Base-by-base conservation (phyloP, 2,888 invertebrate genomes). In the Druceiella hillmani region DNA sequence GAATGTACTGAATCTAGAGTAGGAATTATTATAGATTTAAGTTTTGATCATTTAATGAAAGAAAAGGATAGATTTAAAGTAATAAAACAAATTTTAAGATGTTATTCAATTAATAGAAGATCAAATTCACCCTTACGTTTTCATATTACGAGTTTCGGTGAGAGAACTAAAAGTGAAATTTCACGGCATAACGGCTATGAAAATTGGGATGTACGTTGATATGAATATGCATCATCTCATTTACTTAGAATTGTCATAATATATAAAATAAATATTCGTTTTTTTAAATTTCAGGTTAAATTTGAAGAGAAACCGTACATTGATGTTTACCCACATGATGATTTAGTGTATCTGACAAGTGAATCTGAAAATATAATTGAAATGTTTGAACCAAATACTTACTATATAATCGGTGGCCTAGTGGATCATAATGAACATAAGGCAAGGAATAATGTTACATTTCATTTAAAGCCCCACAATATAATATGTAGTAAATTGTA, bases 381-480 rank as follows among this genome's bases (percentile, higher is more conserved):
- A 38, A 61, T 63, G 35, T 71, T 94, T 52, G 83, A 88, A 50
- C 77, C 84, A 13, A 76, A 82, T 44, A 84, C 84, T 56, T 78
- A 83, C 29, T 99, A 98, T 56, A 81, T 99, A 33, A 97, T 99
- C 59, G 99, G 99, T 25, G 99, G 97, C 15, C 68, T 99, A 28
- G 94, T 99, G 0, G 99, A 99, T 67, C 98, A 99, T 59, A 99
- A 99, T 66, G 78, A 85, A 50, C 87, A 94, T 50, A 98, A 97
- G 75, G 88, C 81, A 58, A 50, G 45, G 44, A n/a, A n/a, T n/a
- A n/a, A n/a, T n/a, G n/a, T n/a, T n/a, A n/a, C n/a, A n/a, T n/a
- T n/a, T n/a, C n/a, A n/a, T n/a, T n/a, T n/a, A n/a, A n/a, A n/a
- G n/a, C n/a, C n/a, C n/a, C n/a, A n/a, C n/a, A n/a, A n/a, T n/a